Conservation (phyloP, 2,113 vertebrate species). For the Bos javanicus region DNA sequence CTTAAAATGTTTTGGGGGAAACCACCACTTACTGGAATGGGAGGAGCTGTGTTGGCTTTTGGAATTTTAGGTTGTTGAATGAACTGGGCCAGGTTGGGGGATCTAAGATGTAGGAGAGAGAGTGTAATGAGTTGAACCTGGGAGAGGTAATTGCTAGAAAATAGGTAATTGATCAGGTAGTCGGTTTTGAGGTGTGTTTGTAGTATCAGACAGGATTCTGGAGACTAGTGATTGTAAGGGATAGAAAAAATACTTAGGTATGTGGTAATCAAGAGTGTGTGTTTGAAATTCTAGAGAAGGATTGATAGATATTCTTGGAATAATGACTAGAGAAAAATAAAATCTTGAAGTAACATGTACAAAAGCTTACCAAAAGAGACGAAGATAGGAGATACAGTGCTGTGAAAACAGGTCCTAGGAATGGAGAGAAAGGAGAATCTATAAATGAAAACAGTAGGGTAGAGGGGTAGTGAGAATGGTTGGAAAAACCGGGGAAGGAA, state of each 20-base stretch:
- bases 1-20: neutral
- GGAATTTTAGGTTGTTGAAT: constrained; percentile 3
- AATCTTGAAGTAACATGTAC: neutral
- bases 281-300: neutral
- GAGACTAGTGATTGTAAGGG: neutral
- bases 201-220: neutral
- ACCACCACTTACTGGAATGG: neutral
- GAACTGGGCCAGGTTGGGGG: neutral
- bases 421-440: constrained; percentile 4
- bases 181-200: neutral
- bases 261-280: neutral
- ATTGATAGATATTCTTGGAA: neutral
- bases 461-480: neutral
- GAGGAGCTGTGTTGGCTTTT: neutral
- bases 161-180: neutral
- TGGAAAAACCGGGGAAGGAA: neutral
- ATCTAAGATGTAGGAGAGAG: neutral
- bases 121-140: neutral
- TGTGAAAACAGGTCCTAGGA: neutral
- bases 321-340: neutral
- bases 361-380: neutral
- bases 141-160: neutral
- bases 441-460: neutral
- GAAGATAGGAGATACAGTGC: neutral
- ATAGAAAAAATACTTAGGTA: neutral